Base-by-base conservation (phyloP, 2,113 vertebrate species). In the Harpagus bidentatus region DNA sequence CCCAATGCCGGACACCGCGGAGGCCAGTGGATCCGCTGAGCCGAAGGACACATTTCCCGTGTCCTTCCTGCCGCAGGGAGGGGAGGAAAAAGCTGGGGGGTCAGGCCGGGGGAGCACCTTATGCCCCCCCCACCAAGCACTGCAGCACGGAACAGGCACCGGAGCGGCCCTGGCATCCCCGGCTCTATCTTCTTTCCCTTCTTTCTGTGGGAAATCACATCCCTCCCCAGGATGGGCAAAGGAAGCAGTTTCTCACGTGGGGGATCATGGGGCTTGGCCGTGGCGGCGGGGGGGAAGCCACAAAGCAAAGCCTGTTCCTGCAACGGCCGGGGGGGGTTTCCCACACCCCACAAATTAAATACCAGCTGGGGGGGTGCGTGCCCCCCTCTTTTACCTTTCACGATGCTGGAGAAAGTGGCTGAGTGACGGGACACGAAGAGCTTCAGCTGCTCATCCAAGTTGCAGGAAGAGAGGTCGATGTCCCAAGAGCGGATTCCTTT, bases 401-500 rank as follows among this genome's bases (percentile, higher is more conserved):
- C 98, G 0, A 99, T 98, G 87, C 98, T 98, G 12, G 99, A 99
- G 95, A 99, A 98, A 48, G 98, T 99, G 67, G 99, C 99, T 0
- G 99, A 99, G 95, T 99, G 99, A 23, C 99, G 98, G 5, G 99
- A 99, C 70, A 99, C 99, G 0, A 99, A 99, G 16, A 99, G 98
- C 86, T 99, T 99, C 71, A 99, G 98, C 97, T 99, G 99, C 94
- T 99, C 98, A 1, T 99, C 99, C 66, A 99, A 97, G 96, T 98
- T 98, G 29, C 98, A 99, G 21, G 95, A 62, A 0, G 97, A 81
- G 32, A 99, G 98, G 28, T 99, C 98, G 1, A 99, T 97, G 7
- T 98, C 97, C 99, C 99, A 99, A 0, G 99, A 98, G 22, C 99
- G 98, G 45, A 99, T 97, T 18, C 93, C 95, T 94, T 66, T 0